phyloP scores from a whole-genome alignment of 2,888 invertebrate genomes.

The Stenchaetothrips biformis region DNA sequence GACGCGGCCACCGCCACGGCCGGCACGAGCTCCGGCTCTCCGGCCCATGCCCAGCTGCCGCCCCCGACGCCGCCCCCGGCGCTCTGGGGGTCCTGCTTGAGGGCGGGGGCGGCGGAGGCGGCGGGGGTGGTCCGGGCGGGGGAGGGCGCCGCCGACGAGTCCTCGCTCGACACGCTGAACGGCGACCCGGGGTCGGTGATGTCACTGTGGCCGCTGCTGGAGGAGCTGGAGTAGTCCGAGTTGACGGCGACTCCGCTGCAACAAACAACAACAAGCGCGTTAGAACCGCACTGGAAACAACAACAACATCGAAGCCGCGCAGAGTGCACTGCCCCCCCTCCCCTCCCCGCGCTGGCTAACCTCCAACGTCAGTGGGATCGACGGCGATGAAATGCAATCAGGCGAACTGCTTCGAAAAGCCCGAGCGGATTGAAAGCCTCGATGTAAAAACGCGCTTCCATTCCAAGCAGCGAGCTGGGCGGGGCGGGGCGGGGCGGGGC shows the following conservation, averaged over 20 bases:
- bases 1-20: not conserved
- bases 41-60: slow-evolving; percentile 5
- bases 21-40: not conserved
- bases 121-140: slow-evolving; percentile 33
- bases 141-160: slow-evolving; percentile 36
- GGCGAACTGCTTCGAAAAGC: not conserved
- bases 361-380: too few species aligned
- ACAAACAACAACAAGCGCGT: slow-evolving; percentile 42
- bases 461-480: not conserved
- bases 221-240: slow-evolving; percentile 56
- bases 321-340: not conserved
- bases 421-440: not conserved
- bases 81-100: slow-evolving; percentile 35
- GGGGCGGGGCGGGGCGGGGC: not conserved
- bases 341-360: not conserved
- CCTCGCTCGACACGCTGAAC: slow-evolving; percentile 58
- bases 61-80: slow-evolving; percentile 29
- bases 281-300: not conserved
- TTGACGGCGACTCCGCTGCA: slow-evolving; percentile 78
- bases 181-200: slow-evolving; percentile 83
- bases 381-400: too few species aligned
- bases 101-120: slow-evolving; percentile 32
- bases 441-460: not conserved
- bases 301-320: not conserved
- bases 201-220: slow-evolving; percentile 67